Evolutionary conservation across 2,888 invertebrate genomes (phyloP), one percentile per base, ranked within the genome.

Genomic region (Ecliptopera silaceata): DNA sequence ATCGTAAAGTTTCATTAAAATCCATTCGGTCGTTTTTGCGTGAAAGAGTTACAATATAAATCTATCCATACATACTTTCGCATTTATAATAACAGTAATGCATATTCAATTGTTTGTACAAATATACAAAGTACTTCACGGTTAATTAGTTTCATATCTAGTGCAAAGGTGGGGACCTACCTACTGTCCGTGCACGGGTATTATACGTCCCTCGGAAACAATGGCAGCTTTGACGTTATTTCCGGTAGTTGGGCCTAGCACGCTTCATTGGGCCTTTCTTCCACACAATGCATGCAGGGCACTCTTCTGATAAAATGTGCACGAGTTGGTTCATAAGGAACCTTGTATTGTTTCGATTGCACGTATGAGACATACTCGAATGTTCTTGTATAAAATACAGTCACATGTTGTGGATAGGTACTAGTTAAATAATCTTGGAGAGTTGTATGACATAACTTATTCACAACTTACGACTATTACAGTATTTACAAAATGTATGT

Each of bases 171-270:
- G n/a, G 6, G 22, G 39, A n/a, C n/a, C n/a, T n/a, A n/a, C n/a
- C 11, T 71, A 74, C 20, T 34, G 49, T 12, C 46, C 38, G 69
- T 71, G 63, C 68, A 61, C 75, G 76, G 77, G 74, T 74, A 77
- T 65, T n/a, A n/a, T n/a, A n/a, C n/a, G 66, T 64, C 56, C 67
- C 70, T 59, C 66, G 74, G 77, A 79, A 80, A 83, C 82, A 84
- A 82, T 81, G 78, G 75, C 75, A 77, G 80, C 80, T 78, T 79
- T 75, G 77, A 79, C 81, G 79, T 87, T 87, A 86, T 67, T 88
- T 84, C 82, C 84, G 83, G 80, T 71, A 77, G 80, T 82, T 86
- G 80, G 72, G 65, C 71, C 69, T 69, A 61, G 57, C 68, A 81
- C 76, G 84, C 72, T 74, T 84, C 84, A 85, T 85, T 86, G 77